Conservation (phyloP, 2,113 vertebrate species). For the Nestor notabilis region DNA sequence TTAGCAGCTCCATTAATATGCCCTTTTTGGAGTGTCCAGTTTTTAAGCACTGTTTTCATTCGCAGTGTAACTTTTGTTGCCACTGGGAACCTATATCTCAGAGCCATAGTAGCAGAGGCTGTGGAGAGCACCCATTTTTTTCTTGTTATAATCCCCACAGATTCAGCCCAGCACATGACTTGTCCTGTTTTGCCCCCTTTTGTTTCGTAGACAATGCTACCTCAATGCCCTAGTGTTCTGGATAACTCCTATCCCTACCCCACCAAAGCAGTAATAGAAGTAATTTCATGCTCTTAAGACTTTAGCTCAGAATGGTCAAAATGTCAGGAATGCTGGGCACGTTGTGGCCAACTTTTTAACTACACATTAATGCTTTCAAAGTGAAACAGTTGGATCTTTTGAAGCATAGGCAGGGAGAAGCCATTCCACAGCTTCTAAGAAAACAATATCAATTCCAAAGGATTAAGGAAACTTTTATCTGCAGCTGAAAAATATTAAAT, state of each 20-base stretch:
- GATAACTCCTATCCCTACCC: neutral
- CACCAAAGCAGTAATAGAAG: neutral
- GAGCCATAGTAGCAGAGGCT: neutral
- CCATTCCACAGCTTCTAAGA: neutral
- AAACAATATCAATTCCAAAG: neutral
- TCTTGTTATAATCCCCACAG: accelerated
- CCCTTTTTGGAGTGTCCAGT: neutral
- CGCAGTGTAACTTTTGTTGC: neutral
- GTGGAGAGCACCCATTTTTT: accelerated
- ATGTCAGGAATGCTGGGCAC: neutral
- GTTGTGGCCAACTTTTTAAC: neutral
- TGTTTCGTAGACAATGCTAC: neutral
- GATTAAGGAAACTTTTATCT: neutral
- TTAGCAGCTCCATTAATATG: neutral
- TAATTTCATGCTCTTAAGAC: neutral
- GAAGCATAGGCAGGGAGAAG: neutral
- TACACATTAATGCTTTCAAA: neutral
- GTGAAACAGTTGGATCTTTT: neutral
- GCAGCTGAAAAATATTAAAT: neutral
- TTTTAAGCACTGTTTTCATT: neutral
- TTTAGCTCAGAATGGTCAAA: neutral
- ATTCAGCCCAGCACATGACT: neutral
- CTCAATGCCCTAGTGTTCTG: neutral
- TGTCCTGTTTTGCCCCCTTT: neutral
- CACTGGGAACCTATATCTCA: neutral